Conservation (phyloP, 1,140 invertebrate genomes). For the Drosophila kohkoa region DNA sequence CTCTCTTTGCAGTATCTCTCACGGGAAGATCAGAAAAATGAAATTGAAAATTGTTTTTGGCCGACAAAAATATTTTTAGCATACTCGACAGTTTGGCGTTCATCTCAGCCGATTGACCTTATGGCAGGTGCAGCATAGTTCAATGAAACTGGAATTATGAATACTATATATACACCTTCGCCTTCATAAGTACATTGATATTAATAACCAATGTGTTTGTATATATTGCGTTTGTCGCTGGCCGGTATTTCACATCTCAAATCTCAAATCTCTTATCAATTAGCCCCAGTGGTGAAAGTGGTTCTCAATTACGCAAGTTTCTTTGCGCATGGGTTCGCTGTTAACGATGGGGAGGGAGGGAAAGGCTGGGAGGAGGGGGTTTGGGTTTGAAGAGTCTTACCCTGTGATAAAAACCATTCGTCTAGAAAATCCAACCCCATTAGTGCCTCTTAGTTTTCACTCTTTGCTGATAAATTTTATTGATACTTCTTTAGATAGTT, state of each 20-base stretch:
- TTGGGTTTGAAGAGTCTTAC: constrained; percentile 59
- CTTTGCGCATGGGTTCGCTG: constrained; percentile 20
- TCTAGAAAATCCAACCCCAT: constrained; percentile 84
- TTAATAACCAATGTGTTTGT: constrained; percentile 2
- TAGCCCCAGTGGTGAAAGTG: constrained; percentile 35
- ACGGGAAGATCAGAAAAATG: constrained; percentile 39
- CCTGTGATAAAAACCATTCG: constrained; percentile 84
- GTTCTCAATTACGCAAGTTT: constrained; percentile 74
- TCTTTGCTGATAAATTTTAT: constrained; percentile 37
- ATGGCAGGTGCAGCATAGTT: constrained; percentile 74
- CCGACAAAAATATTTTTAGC: constrained; percentile 55
- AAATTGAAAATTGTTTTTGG: constrained; percentile 52
- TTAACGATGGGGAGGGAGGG: background rate
- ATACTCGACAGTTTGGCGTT: constrained; percentile 29
- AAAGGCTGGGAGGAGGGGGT: background rate
- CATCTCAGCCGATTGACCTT: constrained; percentile 64
- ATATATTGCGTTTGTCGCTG: background rate
- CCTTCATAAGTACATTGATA: constrained; percentile 34
- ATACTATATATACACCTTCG: constrained; percentile 35
- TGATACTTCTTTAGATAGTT: constrained; percentile 43
- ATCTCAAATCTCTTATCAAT: constrained; percentile 48
- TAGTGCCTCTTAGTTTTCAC: constrained; percentile 39
- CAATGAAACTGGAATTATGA: constrained; percentile 74
- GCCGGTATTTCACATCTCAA: constrained; percentile 1
- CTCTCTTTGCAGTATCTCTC: constrained; percentile 24